phyloP scores from a whole-genome alignment of 2,888 invertebrate genomes.

The Epistrophella euchroma region DNA sequence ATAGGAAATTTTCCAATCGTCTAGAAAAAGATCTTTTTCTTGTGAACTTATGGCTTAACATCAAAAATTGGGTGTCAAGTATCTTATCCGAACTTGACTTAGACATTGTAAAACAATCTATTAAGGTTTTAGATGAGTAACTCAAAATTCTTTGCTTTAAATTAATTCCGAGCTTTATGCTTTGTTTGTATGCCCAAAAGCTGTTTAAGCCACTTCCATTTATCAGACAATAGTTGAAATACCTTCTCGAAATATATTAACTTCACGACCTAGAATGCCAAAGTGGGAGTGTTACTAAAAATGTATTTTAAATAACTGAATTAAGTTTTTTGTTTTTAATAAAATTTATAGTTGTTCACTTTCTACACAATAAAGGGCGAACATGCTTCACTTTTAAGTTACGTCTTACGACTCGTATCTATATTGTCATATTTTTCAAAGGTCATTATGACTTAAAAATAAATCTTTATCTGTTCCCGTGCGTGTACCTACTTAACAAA shows the following conservation, averaged over 20 bases:
- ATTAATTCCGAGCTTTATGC: neutral
- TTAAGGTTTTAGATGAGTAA: too few species aligned
- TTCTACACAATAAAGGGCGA: neutral
- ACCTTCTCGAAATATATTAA: neutral
- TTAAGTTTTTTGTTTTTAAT: neutral
- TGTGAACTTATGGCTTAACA: too few species aligned
- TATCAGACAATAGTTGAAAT: neutral
- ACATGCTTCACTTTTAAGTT: neutral
- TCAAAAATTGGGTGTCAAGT: too few species aligned
- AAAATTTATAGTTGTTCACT: neutral
- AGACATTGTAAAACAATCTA: too few species aligned
- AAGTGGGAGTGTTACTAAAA: constrained; percentile 19
- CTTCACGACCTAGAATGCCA: neutral
- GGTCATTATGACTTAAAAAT: constrained; percentile 4
- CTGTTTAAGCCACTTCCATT: neutral
- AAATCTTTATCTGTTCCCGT: neutral
- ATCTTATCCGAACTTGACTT: too few species aligned
- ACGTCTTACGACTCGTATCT: neutral
- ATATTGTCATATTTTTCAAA: neutral
- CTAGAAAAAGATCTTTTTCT: too few species aligned
- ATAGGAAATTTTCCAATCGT: too few species aligned
- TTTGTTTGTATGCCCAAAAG: neutral
- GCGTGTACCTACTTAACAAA: neutral
- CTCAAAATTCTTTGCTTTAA: neutral
- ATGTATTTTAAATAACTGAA: neutral